Evolutionary conservation across 2,797 vertebrate genomes (phyloP).

Genomic region (Apodemus agrarius): DNA sequence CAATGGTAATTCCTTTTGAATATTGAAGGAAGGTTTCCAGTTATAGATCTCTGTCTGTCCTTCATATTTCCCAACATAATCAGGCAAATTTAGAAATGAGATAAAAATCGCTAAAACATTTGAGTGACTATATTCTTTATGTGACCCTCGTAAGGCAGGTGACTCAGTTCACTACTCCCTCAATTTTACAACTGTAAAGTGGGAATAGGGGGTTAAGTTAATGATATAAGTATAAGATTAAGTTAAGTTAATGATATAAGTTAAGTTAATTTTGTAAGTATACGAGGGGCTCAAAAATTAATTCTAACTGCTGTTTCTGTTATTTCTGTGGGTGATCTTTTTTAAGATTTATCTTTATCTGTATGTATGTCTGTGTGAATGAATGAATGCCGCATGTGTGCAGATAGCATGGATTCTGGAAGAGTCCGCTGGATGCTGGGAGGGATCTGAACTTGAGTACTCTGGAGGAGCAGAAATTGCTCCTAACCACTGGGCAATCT

Average conservation of each 20-base stretch:
- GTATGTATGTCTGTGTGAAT: neutral
- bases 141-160: neutral
- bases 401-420: neutral
- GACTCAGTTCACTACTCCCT: neutral
- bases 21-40: neutral
- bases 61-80: neutral
- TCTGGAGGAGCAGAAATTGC: neutral
- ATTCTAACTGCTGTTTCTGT: neutral
- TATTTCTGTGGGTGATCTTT: neutral
- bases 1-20: neutral
- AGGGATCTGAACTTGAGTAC: neutral
- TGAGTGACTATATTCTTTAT: neutral
- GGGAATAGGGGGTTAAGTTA: neutral
- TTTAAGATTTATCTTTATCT: neutral
- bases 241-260: neutral
- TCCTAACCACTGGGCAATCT: neutral
- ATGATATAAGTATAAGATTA: neutral
- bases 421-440: neutral
- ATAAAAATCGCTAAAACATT: neutral
- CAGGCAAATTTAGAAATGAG: conserved; percentile 28
- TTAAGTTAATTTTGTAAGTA: neutral
- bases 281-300: neutral
- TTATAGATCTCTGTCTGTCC: neutral
- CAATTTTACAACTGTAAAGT: neutral
- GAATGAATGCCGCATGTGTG: neutral